Evolutionary conservation across 2,888 invertebrate genomes (phyloP), one percentile per base, ranked within the genome.

Genomic region (Ischnus inquisitorius): DNA sequence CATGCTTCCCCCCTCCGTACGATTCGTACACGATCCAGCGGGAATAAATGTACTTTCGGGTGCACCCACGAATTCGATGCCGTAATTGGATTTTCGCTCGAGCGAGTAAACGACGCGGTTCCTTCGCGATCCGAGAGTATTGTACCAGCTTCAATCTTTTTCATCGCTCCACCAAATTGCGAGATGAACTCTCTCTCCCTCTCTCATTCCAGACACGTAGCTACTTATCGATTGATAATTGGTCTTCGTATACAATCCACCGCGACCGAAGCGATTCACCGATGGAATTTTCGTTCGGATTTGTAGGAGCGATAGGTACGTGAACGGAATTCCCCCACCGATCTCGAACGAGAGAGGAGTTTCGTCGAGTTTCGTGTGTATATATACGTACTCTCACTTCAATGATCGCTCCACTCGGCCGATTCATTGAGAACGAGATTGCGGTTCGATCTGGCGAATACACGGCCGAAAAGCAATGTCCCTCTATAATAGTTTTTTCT

Each of bases 181-280:
- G n/a, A 28, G 54, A 83, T 64, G 41, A 77, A 80, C 76, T 62
- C 5, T 22, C 57, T n/a, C 25, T 22, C 57, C 1, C 25, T 12
- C 57, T 25, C 25, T 46, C 14, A 77, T 83, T 83, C 72, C 72
- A 39, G 39, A 22, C 80, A 83, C 80, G 83, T 83, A 83, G 76
- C 76, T 79, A 76, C 75, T 83, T 79, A 83, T 83, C 83, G 83
- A 83, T 79, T 79, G 71, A 68, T 83, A 79, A 76, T 83, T 83
- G 76, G 71, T 67, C 51, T 34, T 14, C 46, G 34, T 60, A 71
- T 62, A 71, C 57, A 76, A 43, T 51, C 39, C 16, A 16, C 48
- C 46, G 65, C 65, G 69, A 71, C 57, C 65, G 54, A 74, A 67
- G 60, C 12, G 43, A 83, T 79, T 62, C 41, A n/a, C 25, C 22